These are phyloP conservation scores for Drosophila mojavensis DNA, from an alignment of 1,140 invertebrate genomes.

Conservation along the genomic window DNA sequence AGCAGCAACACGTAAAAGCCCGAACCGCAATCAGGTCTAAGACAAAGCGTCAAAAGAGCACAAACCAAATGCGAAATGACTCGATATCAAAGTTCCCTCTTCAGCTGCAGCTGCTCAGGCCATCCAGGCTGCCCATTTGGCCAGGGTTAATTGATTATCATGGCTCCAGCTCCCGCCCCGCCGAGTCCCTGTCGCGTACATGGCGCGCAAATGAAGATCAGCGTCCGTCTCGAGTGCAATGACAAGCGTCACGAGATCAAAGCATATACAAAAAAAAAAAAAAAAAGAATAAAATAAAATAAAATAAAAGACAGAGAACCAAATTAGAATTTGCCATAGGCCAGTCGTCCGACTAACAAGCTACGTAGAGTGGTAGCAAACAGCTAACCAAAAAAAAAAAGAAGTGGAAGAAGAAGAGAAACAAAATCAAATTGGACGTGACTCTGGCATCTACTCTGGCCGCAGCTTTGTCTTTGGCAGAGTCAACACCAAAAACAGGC, in stretches of 20 bases:
- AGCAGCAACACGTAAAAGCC: slow-evolving; percentile 4
- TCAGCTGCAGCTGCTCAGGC: neutral
- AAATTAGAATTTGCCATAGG: slow-evolving; percentile 64
- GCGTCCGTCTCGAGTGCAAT: slow-evolving; percentile 41
- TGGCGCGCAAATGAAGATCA: slow-evolving; percentile 52
- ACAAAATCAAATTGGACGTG: slow-evolving; percentile 24
- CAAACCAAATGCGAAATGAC: slow-evolving; percentile 4
- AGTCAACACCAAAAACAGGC: slow-evolving; percentile 36
- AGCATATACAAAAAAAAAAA: slow-evolving; percentile 41
- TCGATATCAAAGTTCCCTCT: slow-evolving; percentile 1
- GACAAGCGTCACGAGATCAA: slow-evolving; percentile 78
- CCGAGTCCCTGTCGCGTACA: neutral
- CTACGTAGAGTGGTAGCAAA: slow-evolving; percentile 40
- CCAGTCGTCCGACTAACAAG: slow-evolving; percentile 34
- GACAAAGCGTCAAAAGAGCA: neutral
- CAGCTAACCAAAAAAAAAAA: slow-evolving; percentile 1
- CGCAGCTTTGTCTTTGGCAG: slow-evolving; percentile 14
- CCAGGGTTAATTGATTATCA: slow-evolving; percentile 77
- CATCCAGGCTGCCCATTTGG: slow-evolving; percentile 45
- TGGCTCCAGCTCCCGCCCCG: slow-evolving; percentile 13
- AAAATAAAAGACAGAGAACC: slow-evolving; percentile 21
- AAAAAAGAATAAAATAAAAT: no score
- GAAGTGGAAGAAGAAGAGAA: neutral
- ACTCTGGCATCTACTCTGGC: slow-evolving; percentile 19
- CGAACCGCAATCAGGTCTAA: slow-evolving; percentile 31